Evolutionary conservation across 2,888 invertebrate genomes (phyloP).

Genomic region (Philereme vetulata): DNA sequence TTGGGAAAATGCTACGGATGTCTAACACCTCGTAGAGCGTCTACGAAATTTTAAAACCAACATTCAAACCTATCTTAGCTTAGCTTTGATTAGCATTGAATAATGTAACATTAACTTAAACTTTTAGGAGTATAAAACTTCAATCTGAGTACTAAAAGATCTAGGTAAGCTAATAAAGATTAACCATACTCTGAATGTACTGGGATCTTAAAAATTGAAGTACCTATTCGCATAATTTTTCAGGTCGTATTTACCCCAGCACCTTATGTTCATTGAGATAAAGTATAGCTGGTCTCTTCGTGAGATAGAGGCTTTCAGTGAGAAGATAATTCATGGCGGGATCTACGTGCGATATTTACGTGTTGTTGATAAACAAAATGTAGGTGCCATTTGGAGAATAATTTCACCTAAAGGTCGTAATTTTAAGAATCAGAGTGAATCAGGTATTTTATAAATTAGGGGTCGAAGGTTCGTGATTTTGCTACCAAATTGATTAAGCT

Average conservation of each 20-base stretch:
- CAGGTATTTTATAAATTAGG: slow-evolving; percentile 5
- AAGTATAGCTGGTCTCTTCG: slow-evolving; percentile 8
- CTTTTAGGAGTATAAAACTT: no score
- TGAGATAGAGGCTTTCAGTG: slow-evolving; percentile 6
- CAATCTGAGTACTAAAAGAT: no score
- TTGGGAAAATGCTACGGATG: no score
- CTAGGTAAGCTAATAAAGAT: no score
- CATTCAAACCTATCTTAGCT: no score
- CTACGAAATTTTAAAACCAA: neutral
- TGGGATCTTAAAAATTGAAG: no score
- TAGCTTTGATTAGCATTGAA: no score
- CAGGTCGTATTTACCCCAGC: no score
- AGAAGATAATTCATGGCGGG: slow-evolving; percentile 16
- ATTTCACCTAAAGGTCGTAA: slow-evolving; percentile 21
- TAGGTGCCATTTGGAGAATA: slow-evolving; percentile 19
- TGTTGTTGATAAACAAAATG: slow-evolving; percentile 28
- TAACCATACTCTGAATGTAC: no score
- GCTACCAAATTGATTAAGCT: no score
- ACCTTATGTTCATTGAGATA: neutral
- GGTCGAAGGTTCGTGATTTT: neutral
- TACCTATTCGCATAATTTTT: no score
- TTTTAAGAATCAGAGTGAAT: slow-evolving; percentile 11
- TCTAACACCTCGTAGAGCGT: neutral
- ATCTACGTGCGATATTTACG: slow-evolving; percentile 30
- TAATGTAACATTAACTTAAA: no score